phyloP scores from a whole-genome alignment of 1,140 invertebrate genomes.

The Kradibia gibbosae region DNA sequence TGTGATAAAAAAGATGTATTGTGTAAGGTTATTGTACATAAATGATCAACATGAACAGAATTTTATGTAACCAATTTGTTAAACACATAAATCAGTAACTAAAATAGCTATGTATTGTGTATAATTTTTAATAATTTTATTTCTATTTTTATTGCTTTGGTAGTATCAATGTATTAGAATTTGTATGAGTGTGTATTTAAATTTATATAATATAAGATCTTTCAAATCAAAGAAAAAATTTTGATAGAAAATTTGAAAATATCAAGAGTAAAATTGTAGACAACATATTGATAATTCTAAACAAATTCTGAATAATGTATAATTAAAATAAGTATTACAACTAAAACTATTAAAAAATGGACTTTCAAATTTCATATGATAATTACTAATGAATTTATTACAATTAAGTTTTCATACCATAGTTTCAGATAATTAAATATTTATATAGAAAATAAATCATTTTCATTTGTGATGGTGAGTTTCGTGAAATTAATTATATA shows the following conservation, averaged over 20 bases:
- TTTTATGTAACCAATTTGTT: constrained; percentile 32
- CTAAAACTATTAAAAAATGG: neutral
- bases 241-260: neutral
- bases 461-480: constrained; percentile 12
- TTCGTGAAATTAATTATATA: constrained; percentile 34
- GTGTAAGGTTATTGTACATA: neutral
- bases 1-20: neutral
- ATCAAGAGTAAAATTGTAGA: neutral
- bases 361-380: constrained; percentile 3
- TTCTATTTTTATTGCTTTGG: constrained; percentile 9
- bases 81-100: neutral
- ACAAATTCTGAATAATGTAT: neutral
- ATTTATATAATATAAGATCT: constrained; percentile 23
- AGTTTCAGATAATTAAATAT: constrained; percentile 2
- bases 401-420: neutral
- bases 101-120: constrained; percentile 29
- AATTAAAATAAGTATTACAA: neutral
- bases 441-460: neutral
- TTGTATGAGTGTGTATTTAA: neutral
- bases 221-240: constrained; percentile 34
- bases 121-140: constrained; percentile 30
- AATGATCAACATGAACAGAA: neutral
- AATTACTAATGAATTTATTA: neutral
- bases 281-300: neutral
- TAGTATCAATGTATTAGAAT: too few relatives aligned